These are phyloP conservation scores for Lagenorhynchus albirostris DNA, from an alignment of 2,113 vertebrate genomes.

Conservation along the genomic window DNA sequence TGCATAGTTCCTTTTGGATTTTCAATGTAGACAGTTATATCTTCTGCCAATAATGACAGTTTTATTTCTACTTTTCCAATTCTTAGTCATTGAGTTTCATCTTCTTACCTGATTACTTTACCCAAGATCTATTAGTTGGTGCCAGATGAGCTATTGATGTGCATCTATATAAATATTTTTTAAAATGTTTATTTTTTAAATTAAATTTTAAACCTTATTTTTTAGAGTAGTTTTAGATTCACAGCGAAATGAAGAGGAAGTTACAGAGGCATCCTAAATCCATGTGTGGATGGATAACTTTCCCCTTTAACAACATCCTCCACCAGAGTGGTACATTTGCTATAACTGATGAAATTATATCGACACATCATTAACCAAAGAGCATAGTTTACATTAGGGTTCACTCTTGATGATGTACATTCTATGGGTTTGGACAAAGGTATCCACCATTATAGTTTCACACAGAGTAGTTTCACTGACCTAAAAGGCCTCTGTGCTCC, in stretches of 20 bases:
- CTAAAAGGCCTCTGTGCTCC: neutral
- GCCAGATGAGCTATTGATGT: neutral
- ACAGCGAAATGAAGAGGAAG: neutral
- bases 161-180: neutral
- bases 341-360: neutral
- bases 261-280: neutral
- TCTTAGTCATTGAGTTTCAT: neutral
- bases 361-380: neutral
- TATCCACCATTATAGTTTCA: neutral
- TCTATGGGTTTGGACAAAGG: neutral
- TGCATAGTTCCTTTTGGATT: neutral
- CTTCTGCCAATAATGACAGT: neutral
- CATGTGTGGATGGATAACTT: neutral
- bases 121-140: neutral
- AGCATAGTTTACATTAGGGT: neutral
- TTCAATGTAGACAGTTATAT: neutral
- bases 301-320: neutral
- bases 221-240: neutral
- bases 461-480: neutral
- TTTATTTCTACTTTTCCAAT: neutral
- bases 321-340: neutral
- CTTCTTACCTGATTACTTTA: neutral
- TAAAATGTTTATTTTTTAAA: neutral
- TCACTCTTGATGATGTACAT: neutral
- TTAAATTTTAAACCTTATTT: neutral